phyloP scores from a whole-genome alignment of 1,140 invertebrate species.

The Solenopsis invicta region DNA sequence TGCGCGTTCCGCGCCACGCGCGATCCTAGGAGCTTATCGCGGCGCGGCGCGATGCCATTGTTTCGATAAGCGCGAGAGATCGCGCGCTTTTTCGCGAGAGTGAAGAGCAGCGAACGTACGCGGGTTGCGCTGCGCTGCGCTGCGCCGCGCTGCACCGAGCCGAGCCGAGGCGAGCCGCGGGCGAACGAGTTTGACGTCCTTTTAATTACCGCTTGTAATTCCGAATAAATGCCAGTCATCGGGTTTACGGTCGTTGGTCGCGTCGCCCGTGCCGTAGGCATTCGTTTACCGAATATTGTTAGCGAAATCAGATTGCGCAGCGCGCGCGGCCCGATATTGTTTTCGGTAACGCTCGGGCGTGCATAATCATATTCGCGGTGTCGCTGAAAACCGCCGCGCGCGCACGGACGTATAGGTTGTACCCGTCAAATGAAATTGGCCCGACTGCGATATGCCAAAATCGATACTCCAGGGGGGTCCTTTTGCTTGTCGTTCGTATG shows the following conservation, averaged over 20 bases:
- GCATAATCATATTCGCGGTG: constrained; percentile 69
- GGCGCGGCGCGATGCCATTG: not conserved
- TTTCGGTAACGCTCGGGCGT: constrained; percentile 59
- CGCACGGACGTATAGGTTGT: not conserved
- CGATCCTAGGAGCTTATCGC: constrained; percentile 34
- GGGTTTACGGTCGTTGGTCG: constrained; percentile 17
- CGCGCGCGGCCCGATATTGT: constrained; percentile 65
- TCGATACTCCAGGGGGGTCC: constrained; percentile 4
- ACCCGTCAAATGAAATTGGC: constrained; percentile 68
- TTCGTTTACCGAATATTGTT: constrained; percentile 73
- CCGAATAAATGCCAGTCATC: constrained; percentile 10
- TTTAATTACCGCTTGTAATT: constrained; percentile 52
- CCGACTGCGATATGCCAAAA: constrained; percentile 50
- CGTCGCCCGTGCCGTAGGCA: constrained; percentile 19
- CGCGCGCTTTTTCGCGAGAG: not conserved
- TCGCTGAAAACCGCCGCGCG: constrained; percentile 53
- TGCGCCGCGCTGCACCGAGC: no score
- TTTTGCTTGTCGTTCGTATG: not conserved
- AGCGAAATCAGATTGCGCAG: constrained; percentile 63
- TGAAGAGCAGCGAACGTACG: no score
- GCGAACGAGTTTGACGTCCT: not conserved
- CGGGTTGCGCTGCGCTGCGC: no score
- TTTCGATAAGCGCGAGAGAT: constrained; percentile 21
- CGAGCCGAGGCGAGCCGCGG: not conserved
- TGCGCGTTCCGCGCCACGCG: constrained; percentile 30